These are phyloP conservation scores for Clostera curtula DNA, from an alignment of 2,888 invertebrate genomes.

Conservation along the genomic window DNA sequence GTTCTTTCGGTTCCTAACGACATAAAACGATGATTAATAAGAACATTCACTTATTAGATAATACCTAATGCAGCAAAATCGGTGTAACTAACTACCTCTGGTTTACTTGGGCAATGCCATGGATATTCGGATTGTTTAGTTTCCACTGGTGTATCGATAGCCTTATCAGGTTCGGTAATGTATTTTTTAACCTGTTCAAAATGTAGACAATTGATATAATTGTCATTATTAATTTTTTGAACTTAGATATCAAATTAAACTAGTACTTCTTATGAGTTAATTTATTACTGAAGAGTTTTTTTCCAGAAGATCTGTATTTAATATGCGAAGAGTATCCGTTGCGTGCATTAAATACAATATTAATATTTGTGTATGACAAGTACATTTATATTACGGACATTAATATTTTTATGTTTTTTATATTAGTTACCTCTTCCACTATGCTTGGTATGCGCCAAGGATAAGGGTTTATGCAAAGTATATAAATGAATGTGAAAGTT, in stretches of 20 bases:
- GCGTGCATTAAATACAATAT: no score
- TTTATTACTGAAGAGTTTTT: no score
- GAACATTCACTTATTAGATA: neutral
- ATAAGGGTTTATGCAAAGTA: conserved; percentile 16
- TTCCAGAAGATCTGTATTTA: no score
- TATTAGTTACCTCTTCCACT: conserved; percentile 17
- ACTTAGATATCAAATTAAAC: no score
- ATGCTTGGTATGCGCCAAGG: conserved; percentile 16
- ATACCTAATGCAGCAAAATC: neutral
- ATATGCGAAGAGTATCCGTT: no score
- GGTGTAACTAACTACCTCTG: conserved; percentile 1
- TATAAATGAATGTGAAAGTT: no score
- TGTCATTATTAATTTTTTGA: no score
- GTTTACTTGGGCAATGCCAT: conserved; percentile 23
- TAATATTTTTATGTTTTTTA: neutral
- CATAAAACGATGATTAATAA: neutral
- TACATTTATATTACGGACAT: neutral
- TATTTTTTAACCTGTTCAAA: conserved; percentile 17
- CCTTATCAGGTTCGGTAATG: conserved; percentile 10
- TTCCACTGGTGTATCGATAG: conserved; percentile 12
- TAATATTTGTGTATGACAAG: no score
- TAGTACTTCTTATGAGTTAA: no score
- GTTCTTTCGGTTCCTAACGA: conserved; percentile 3
- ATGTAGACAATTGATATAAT: no score
- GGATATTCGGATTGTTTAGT: conserved; percentile 18